Evolutionary conservation across 2,888 invertebrate genomes (phyloP), one percentile per base, ranked within the genome.

Genomic region (Dioctria rufipes): DNA sequence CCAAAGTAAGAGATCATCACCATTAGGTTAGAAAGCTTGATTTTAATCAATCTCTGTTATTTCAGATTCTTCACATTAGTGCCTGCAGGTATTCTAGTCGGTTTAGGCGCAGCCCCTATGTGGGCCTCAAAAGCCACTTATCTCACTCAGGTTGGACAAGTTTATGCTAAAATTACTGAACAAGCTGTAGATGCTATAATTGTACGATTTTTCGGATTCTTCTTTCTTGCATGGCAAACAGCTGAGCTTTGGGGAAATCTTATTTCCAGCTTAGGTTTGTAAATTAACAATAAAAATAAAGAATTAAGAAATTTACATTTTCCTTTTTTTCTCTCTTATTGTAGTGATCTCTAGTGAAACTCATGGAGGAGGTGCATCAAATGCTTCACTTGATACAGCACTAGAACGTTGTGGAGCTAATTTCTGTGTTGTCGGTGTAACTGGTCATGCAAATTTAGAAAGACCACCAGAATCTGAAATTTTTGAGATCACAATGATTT

Each of bases 61-160:
- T 78, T 4, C 25, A 87, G 89, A 84, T 98, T 97, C 91, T 96
- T 95, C 88, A 97, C 98, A n/a, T 91, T 97, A 80, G 95, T 96
- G 79, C 97, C 97, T 0, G 95, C 97, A 54, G 97, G 98, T 39
- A 94, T 98, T 43, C 91, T 99, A n/a, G 93, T 97, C 49, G 99
- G 99, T 83, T 90, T 98, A 79, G 98, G 97, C 8, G 98, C 98
- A 3, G 98, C 98, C 0, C 98, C 98, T 69, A 95, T 99, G 94
- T 99, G 99, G 99, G 96, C 98, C 0, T 96, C 98, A n/a, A 97
- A 98, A 89, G 98, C 98, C 81, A 97, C 97, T 2, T 99, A 99
- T 88, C 92, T 99, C 83, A 98, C 98, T 11, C 96, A 98, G 90
- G 96, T 95, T 61, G 98, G 97, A 66, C 95, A 96, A 83, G 93